Conservation (phyloP, 2,113 vertebrate species). For the Tursiops truncatus region DNA sequence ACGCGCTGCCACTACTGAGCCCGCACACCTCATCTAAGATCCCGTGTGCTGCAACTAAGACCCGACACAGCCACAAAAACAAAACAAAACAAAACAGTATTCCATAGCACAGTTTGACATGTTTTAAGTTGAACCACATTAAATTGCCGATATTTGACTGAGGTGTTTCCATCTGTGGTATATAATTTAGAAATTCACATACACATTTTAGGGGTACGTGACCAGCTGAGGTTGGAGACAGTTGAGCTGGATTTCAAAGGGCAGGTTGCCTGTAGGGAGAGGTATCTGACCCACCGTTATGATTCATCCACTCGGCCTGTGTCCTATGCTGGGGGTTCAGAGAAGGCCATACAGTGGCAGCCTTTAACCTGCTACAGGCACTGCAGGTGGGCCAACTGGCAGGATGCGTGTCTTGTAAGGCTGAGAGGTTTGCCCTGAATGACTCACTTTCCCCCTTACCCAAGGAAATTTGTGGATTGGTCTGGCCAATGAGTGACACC, state of each 20-base stretch:
- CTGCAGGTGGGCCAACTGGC: background rate
- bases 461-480: background rate
- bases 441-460: background rate
- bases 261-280: background rate
- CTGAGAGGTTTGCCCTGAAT: background rate
- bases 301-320: no score
- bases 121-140: background rate
- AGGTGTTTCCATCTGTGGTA: background rate
- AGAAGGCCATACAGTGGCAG: background rate
- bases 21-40: no score
- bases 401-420: background rate
- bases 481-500: background rate
- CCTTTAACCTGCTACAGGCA: background rate
- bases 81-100: background rate
- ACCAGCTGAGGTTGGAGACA: background rate
- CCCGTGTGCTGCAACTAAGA: no score
- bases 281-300: accelerated
- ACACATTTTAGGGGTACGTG: background rate
- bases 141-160: background rate
- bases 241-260: background rate
- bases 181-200: background rate
- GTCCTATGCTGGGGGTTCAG: background rate
- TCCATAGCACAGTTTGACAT: background rate
- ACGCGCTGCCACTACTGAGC: no score
- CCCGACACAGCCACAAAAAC: no score